Conservation (phyloP, 2,113 vertebrate genomes). For the Stictonetta naevosa region DNA sequence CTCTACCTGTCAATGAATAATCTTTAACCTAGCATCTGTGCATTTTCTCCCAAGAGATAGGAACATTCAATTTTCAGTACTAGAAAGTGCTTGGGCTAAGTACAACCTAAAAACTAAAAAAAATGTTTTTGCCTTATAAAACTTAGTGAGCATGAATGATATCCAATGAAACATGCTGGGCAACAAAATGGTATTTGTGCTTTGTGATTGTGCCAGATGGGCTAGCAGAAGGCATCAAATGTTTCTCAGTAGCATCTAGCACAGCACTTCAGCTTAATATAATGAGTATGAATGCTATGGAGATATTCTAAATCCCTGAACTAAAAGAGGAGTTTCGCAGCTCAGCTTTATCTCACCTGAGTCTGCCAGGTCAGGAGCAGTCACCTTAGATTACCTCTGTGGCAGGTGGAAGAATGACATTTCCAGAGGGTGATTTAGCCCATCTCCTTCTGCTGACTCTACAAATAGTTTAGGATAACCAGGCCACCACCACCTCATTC, state of each 20-base stretch:
- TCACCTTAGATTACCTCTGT: not conserved
- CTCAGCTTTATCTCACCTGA: not conserved
- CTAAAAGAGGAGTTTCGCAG: not conserved
- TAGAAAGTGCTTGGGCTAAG: constrained; percentile 2
- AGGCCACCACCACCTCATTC: not conserved
- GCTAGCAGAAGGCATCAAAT: not conserved
- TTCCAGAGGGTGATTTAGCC: not conserved
- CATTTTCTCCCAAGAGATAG: not conserved
- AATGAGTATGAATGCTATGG: not conserved
- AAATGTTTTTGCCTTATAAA: not conserved
- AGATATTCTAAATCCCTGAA: not conserved
- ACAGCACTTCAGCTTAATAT: not conserved
- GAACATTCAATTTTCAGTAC: constrained; percentile 8
- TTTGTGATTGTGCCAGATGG: not conserved
- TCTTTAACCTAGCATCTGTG: constrained; percentile 29
- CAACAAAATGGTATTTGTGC: not conserved
- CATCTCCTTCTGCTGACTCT: not conserved
- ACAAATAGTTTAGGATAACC: not conserved
- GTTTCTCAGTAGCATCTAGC: not conserved
- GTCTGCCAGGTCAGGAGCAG: not conserved
- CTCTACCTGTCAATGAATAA: constrained; percentile 29
- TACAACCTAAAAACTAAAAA: not conserved
- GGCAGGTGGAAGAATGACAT: not conserved
- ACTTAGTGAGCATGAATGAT: not conserved
- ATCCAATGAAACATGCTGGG: not conserved